These are phyloP conservation scores for Phyllotreta striolata DNA, from an alignment of 2,888 invertebrate species.

Conservation along the genomic window DNA sequence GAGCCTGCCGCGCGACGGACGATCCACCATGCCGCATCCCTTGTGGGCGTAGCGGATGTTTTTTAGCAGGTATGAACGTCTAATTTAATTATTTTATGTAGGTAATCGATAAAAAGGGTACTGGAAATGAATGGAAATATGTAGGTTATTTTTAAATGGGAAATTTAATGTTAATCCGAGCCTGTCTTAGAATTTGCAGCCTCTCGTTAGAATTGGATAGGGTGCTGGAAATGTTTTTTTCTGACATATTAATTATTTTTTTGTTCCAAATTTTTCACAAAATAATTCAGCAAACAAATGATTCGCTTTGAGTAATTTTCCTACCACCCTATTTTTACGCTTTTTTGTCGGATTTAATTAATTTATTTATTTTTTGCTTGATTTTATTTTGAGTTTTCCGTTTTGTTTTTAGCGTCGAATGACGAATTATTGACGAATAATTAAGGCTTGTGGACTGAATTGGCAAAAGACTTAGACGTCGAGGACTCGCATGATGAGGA, in stretches of 20 bases:
- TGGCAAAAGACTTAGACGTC: background rate
- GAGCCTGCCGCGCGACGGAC: constrained; percentile 61
- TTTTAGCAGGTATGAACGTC: constrained; percentile 59
- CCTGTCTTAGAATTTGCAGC: no score
- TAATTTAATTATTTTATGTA: background rate
- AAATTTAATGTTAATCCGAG: no score
- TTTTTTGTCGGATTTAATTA: no score
- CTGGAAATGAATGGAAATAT: background rate
- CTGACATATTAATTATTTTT: background rate
- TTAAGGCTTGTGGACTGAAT: background rate
- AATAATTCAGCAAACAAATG: no score
- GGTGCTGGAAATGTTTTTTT: background rate
- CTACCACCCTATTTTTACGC: no score
- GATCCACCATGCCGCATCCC: constrained; percentile 71
- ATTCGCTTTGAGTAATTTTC: no score
- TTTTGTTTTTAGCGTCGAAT: constrained; percentile 13
- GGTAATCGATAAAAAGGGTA: no score
- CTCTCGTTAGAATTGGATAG: no score
- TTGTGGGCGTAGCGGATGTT: constrained; percentile 83
- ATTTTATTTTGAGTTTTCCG: constrained; percentile 12
- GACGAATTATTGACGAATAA: background rate
- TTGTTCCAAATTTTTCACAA: background rate
- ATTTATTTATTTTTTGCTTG: background rate
- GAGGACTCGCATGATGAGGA: background rate
- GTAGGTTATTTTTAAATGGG: no score